These are phyloP conservation scores for Mormyrops attenuatus DNA, from an alignment of 2,797 vertebrate genomes.

Conservation along the genomic window DNA sequence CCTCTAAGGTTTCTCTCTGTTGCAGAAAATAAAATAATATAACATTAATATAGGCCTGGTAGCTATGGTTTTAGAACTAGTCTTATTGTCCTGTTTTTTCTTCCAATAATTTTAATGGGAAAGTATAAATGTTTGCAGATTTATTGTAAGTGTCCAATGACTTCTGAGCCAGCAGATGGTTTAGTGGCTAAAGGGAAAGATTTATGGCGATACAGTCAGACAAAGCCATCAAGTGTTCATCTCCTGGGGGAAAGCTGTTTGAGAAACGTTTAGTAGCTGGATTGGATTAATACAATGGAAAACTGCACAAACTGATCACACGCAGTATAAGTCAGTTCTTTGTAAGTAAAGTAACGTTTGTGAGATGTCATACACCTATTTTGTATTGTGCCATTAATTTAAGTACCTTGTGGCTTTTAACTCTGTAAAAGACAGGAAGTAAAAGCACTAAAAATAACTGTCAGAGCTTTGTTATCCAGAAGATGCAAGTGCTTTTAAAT, in stretches of 20 bases:
- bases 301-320: not conserved
- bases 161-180: not conserved
- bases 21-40: not conserved
- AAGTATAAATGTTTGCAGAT: not conserved
- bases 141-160: not conserved
- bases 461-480: not conserved
- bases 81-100: not conserved
- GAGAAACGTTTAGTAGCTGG: not conserved
- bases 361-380: not conserved
- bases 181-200: not conserved
- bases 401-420: not conserved
- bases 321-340: not conserved
- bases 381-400: not conserved
- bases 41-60: not conserved
- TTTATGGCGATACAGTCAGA: not conserved
- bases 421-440: not conserved
- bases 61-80: not conserved
- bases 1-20: not conserved
- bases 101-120: not conserved
- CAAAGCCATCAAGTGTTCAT: not conserved
- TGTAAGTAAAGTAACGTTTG: not conserved
- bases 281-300: not conserved
- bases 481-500: slow-evolving; percentile 10
- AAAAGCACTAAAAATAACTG: not conserved
- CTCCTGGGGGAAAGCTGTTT: not conserved